phyloP scores from a whole-genome alignment of 2,797 vertebrate species.

The Bucorvus abyssinicus region DNA sequence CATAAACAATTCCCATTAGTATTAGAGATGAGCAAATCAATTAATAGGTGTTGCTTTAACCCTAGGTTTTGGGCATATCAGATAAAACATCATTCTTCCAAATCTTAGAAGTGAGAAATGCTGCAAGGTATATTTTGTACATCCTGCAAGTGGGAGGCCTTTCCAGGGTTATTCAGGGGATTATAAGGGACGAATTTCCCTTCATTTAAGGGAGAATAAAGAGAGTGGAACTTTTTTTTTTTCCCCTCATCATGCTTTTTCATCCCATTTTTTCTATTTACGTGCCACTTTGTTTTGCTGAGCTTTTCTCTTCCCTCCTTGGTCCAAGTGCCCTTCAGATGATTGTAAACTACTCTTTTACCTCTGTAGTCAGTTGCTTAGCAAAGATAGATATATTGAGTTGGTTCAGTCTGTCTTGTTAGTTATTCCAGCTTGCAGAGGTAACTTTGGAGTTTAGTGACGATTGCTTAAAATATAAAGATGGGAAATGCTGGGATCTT shows the following conservation, averaged over 20 bases:
- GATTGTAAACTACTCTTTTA: neutral
- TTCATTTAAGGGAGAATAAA: neutral
- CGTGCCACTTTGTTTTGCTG: fast-evolving
- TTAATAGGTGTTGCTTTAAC: neutral
- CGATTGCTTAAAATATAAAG: neutral
- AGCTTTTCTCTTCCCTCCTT: neutral
- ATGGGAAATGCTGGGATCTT: neutral
- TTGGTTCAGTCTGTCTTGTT: neutral
- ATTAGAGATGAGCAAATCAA: neutral
- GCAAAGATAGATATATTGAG: neutral
- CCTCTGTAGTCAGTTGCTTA: neutral
- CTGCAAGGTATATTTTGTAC: neutral
- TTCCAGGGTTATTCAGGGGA: neutral
- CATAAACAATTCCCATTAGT: neutral
- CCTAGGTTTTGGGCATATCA: neutral
- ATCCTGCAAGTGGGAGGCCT: neutral
- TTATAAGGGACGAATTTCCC: neutral
- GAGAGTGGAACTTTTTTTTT: neutral
- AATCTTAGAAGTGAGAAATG: neutral
- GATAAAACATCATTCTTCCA: neutral
- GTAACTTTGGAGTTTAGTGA: neutral
- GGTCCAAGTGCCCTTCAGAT: neutral
- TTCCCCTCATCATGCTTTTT: neutral
- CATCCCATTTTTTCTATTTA: neutral
- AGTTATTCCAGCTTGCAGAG: neutral